Conservation (phyloP, 2,797 vertebrate genomes). For the Chelidonichthys spinosus region DNA sequence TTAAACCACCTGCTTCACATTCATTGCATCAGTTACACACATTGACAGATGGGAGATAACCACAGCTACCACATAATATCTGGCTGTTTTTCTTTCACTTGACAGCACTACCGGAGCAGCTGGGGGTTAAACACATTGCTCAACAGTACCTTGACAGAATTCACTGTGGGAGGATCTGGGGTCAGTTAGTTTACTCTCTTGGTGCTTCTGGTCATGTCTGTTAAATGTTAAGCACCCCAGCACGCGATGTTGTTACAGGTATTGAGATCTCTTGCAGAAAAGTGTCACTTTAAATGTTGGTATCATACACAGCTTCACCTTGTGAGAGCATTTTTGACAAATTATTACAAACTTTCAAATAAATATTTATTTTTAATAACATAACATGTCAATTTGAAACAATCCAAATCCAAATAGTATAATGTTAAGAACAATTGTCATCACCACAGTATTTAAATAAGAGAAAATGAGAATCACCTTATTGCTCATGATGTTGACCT, state of each 20-base stretch:
- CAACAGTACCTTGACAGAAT: constrained; percentile 67
- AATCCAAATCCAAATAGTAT: constrained; percentile 22
- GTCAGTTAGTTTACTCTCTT: constrained; percentile 46
- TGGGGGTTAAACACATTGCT: constrained; percentile 62
- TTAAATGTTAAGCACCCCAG: constrained; percentile 21
- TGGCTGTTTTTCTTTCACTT: constrained; percentile 57
- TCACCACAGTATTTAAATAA: constrained; percentile 58
- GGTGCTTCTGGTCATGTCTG: constrained; percentile 14
- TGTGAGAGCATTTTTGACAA: background rate
- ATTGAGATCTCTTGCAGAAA: constrained; percentile 1
- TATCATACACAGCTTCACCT: background rate
- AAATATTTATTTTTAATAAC: constrained; percentile 1
- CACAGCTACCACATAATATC: constrained; percentile 56
- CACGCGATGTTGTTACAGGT: background rate
- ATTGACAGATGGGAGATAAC: constrained; percentile 60
- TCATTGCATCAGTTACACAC: constrained; percentile 61
- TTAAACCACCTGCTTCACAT: constrained; percentile 53
- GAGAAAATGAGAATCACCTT: constrained; percentile 54
- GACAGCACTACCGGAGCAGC: constrained; percentile 57
- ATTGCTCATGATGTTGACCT: constrained; percentile 61
- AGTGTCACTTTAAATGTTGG: background rate
- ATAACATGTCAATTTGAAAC: constrained; percentile 3
- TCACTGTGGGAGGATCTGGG: constrained; percentile 44
- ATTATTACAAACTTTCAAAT: background rate
- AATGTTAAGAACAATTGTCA: constrained; percentile 27